Base-by-base conservation (phyloP, 2,888 invertebrate species). In the Drosophila anomelani region DNA sequence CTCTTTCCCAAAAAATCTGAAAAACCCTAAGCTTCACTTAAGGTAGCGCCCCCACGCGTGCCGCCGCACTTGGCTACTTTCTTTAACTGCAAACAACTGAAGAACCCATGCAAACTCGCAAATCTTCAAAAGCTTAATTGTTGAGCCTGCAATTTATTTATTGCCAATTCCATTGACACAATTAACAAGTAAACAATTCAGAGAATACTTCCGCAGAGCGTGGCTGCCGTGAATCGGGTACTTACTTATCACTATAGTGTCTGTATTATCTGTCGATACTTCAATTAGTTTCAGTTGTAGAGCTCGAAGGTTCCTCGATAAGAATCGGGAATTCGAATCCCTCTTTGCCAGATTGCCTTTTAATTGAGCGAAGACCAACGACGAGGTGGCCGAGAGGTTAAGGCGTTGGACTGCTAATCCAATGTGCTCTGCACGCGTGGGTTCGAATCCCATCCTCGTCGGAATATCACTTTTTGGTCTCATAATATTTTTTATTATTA, bases 341-440 rank as follows among this genome's bases (percentile, higher is more conserved):
- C n/a, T 36, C 29, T 67, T 36, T n/a, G 1, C 7, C 3, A 56
- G 56, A 36, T n/a, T 47, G 26, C 13, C 32, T 38, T 46, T 67
- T 64, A 34, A 15, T 26, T 9, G 32, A 10, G 1, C 3, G 54
- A 29, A 15, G 53, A 8, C 73, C 68, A n/a, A 46, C 68, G 95
- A 95, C 95, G 95, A 95, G 95, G 95, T 96, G 96, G 95, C 95
- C 95, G 96, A 96, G 96, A 95, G 96, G 95, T 95, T 96, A 95
- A 95, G 95, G 95, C 95, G 95, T 95, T 95, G 95, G 95, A 95
- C 95, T 95, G 73, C 73, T 73, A 73, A 73, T 73, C 73, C 95
- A 95, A 95, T 95, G 95, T 95, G 95, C 95, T 95, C 95, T 95
- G 95, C 95, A 95, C 95, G 95, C 95, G 95, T 95, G 95, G 95